A percentile compares a stretch with the other conserved stretches of the same genome.
phyloP scores from a whole-genome alignment of 2,113 vertebrate species.

The Laterallus jamaicensis region DNA sequence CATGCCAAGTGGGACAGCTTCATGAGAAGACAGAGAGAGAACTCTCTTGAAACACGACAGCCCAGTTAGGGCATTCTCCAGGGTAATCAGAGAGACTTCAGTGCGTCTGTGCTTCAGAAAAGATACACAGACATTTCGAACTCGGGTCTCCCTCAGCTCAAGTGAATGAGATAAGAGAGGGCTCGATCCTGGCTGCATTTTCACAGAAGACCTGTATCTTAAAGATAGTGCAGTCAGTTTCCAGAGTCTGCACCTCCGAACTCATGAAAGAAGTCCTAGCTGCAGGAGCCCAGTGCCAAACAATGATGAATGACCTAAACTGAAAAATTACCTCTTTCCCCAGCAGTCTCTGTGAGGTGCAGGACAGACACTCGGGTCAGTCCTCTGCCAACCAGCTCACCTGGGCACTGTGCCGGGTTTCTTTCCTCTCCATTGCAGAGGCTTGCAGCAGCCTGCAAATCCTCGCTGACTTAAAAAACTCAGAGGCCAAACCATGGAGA shows the following conservation, averaged over 20 bases:
- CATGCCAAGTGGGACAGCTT: background rate
- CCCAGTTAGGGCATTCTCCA: background rate
- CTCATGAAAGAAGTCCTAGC: background rate
- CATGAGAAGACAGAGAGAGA: background rate
- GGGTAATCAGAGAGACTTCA: fast-evolving
- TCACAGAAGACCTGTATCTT: background rate
- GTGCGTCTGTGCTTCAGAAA: background rate
- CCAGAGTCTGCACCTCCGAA: background rate
- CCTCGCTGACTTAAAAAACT: background rate
- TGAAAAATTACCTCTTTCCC: background rate
- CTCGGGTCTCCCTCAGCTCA: background rate
- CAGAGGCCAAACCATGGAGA: background rate
- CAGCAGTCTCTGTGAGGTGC: background rate
- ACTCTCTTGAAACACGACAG: background rate
- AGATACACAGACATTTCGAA: background rate
- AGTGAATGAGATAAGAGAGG: background rate
- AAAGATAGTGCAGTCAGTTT: background rate
- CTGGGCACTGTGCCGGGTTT: background rate
- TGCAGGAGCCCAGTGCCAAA: fast-evolving
- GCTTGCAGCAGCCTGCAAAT: background rate
- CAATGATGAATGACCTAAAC: fast-evolving
- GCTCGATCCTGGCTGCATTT: background rate
- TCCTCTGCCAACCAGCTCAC: background rate
- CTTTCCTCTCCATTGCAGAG: background rate
- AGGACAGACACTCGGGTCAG: background rate